Evolutionary conservation across 2,888 invertebrate genomes (phyloP).

Genomic region (Caenorhabditis sp.): DNA sequence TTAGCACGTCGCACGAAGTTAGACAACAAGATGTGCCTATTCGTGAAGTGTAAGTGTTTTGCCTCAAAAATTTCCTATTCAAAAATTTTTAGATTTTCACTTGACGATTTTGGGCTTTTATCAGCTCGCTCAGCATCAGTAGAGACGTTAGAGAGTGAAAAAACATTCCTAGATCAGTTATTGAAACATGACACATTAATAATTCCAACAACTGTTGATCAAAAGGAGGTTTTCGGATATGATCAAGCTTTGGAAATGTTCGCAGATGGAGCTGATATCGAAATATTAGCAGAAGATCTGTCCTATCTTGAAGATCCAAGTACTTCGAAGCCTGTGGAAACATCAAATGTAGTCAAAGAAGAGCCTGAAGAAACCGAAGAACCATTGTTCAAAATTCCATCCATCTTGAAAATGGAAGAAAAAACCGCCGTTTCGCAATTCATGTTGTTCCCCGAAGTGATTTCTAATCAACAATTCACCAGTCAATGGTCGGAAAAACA

Average conservation of each 20-base stretch:
- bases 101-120: slow-evolving; percentile 36
- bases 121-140: slow-evolving; percentile 19
- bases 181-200: slow-evolving; percentile 24
- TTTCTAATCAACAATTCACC: slow-evolving; percentile 23
- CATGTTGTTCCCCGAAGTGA: slow-evolving; percentile 27
- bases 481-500: slow-evolving; percentile 20
- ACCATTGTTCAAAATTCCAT: slow-evolving; percentile 6
- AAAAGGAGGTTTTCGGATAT: slow-evolving; percentile 21
- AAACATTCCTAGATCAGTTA: slow-evolving; percentile 27
- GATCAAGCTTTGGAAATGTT: slow-evolving; percentile 31
- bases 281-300: slow-evolving; percentile 10
- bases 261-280: slow-evolving; percentile 24
- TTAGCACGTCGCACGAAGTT: neutral
- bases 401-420: neutral
- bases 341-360: neutral
- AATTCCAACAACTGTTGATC: slow-evolving; percentile 35
- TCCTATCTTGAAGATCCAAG: slow-evolving; percentile 24
- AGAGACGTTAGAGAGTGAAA: slow-evolving; percentile 18
- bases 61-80: neutral
- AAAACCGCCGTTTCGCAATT: neutral
- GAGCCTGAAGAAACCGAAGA: neutral
- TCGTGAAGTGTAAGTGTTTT: slow-evolving; percentile 23
- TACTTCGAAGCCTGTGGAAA: slow-evolving; percentile 15
- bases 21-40: slow-evolving; percentile 15
- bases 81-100: slow-evolving; percentile 16